A percentile compares a stretch with the other conserved stretches of the same genome.
Evolutionary conservation across 2,797 vertebrate genomes (phyloP).

Genomic region (Paratrypauchen microcephalus): DNA sequence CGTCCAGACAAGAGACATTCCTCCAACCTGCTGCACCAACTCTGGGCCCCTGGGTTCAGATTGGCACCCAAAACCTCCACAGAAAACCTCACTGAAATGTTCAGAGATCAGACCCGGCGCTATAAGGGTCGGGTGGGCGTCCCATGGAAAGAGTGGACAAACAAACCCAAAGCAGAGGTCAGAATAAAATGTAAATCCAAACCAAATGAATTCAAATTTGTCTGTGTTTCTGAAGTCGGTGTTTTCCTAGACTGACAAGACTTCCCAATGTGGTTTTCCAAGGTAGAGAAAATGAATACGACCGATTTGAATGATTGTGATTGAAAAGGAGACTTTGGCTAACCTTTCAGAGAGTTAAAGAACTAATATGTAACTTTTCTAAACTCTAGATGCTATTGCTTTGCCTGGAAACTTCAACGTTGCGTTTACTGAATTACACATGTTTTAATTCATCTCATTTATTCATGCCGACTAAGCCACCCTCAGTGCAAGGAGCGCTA

Average conservation of each 20-base stretch:
- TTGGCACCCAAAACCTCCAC: slow-evolving; percentile 37
- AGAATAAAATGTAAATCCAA: slow-evolving; percentile 26
- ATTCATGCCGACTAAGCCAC: too few species aligned
- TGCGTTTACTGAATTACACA: neutral
- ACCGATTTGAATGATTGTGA: neutral
- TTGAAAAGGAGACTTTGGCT: neutral
- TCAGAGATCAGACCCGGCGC: neutral
- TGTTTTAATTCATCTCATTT: too few species aligned
- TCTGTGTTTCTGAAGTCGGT: neutral
- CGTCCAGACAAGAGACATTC: slow-evolving; percentile 77
- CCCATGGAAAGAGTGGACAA: slow-evolving; percentile 40
- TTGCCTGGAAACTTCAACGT: neutral
- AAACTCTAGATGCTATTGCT: neutral
- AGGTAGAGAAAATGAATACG: neutral
- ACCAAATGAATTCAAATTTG: slow-evolving; percentile 6
- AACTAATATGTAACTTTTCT: neutral
- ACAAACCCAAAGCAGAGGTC: slow-evolving; percentile 20
- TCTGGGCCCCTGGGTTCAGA: slow-evolving; percentile 60
- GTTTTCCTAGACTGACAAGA: slow-evolving; percentile 18
- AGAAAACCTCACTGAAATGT: neutral
- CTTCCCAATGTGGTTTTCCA: slow-evolving; percentile 6
- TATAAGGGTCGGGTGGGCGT: slow-evolving; percentile 56
- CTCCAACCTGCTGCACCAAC: slow-evolving; percentile 68
- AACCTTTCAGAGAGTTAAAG: neutral
- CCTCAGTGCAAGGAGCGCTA: too few species aligned